Base-by-base conservation (phyloP, 1,140 invertebrate genomes). In the Ceratina australensis region DNA sequence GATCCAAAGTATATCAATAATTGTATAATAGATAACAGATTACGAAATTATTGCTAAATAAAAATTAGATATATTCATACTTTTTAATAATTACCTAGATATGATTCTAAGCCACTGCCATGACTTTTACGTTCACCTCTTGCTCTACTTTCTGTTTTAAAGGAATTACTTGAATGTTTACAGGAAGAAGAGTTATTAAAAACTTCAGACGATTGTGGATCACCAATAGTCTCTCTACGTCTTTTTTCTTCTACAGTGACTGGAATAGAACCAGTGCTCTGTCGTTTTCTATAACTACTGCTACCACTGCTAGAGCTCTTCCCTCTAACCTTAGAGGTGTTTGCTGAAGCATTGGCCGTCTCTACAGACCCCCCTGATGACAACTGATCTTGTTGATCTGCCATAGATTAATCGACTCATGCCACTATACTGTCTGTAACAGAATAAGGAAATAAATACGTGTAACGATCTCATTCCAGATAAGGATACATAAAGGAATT, bases 341-440 rank as follows among this genome's bases (percentile, higher is more conserved):
- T 91, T 90, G 92, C 88, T 90, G 90, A 92, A 92, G 91, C 90
- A 91, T 89, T 92, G 87, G 91, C 88, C 91, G 92, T 92, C 91
- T 92, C 91, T 91, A 92, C 92, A 92, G 91, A 92, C 92, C 92
- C 92, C 92, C 92, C 92, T 89, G 91, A 91, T 89, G 85, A 92
- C 89, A 85, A 92, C 88, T 92, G 92, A 92, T 92, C 92, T 92
- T 92, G 92, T 92, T 92, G 91, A 92, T 92, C 92, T 92, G 92
- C 92, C 92, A 92, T 92, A 92, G 92, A 92, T 92, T 92, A 92
- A 92, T 92, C 91, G 91, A 92, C 91, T 91, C 92, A 92, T 92
- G 91, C 91, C 92, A 92, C 92, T 92, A 92, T 92, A 90, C 91
- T 92, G 88, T 91, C 92, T 92, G 86, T 22, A 90, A 42, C 33